Base-by-base conservation (phyloP, 2,113 vertebrate species). In the Lamprotornis superbus region DNA sequence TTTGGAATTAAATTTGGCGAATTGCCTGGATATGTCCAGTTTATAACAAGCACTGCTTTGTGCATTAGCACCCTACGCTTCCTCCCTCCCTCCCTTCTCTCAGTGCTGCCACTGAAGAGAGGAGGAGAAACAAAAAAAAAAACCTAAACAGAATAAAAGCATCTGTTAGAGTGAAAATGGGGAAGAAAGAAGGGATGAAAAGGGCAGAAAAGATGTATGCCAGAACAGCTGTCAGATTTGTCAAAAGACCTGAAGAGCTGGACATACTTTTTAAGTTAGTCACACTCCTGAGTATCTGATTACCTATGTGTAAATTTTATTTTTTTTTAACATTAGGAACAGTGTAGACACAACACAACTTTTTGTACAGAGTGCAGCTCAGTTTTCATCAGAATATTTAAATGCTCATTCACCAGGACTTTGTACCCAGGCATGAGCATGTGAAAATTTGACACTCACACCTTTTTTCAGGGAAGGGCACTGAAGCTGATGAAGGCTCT, bases 11-110 rank as follows among this genome's bases (percentile, higher is more conserved):
- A 98, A 97, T 97, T 97, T 99, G 99, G 99, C 98, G 52, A 94
- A 46, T 96, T 97, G 98, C 98, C 99, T 98, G 97, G 98, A 80
- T 98, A 98, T 98, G 98, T 98, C 98, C 98, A 98, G 98, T 97
- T 97, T 98, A 97, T 97, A 98, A 99, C 98, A 99, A 99, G 98
- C 86, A 20, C 96, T 79, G 97, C 98, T 99, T 99, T 99, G 98
- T 99, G 96, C 97, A 90, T 95, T 37, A 94, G 96, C 97, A 97
- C 96, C 95, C 94, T 92, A 91, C 69, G 83, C 86, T 94, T 94
- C 94, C 77, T 93, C 93, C 88, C 90, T 87, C 60, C 50, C 88
- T 91, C 95, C 97, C 91, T 89, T 95, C 97, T 93, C 89, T 91
- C 49, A 40, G 12, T 2, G 44, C 96, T 92, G 96, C 96, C 78